Percentiles rank a stretch among this genome's conserved stretches.
Conservation (phyloP, 2,888 invertebrate species). For the Melolontha melolontha region DNA sequence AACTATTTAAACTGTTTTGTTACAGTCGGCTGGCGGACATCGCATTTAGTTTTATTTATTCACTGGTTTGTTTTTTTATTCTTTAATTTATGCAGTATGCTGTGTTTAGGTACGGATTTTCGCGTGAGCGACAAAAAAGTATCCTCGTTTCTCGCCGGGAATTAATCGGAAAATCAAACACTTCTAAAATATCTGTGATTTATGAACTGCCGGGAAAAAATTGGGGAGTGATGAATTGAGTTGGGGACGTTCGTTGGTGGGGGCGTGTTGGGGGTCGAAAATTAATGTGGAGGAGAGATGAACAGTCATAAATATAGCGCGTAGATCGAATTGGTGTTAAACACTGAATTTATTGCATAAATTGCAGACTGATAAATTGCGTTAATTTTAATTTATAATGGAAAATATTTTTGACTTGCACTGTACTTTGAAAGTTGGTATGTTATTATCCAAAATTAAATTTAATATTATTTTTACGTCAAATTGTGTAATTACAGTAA, state of each 20-base stretch:
- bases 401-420: not conserved
- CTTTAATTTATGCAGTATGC: conserved; percentile 1
- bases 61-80: conserved; percentile 6
- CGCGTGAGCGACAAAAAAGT: not conserved
- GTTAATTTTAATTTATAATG: conserved; percentile 30
- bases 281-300: too few species aligned
- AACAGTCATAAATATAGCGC: conserved; percentile 24
- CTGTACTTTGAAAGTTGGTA: too few species aligned
- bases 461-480: too few species aligned
- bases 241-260: not conserved
- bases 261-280: not conserved
- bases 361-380: conserved; percentile 8
- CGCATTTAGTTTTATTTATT: conserved; percentile 27
- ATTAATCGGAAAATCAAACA: conserved; percentile 42
- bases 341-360: conserved; percentile 21
- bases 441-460: too few species aligned
- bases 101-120: not conserved
- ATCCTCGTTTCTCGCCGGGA: conserved; percentile 3
- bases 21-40: conserved; percentile 7
- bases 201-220: conserved; percentile 24
- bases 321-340: conserved; percentile 23
- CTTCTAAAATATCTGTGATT: conserved; percentile 39
- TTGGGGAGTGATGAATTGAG: conserved; percentile 10
- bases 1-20: conserved; percentile 50
- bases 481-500: too few species aligned